A percentile compares a stretch with the other conserved stretches of the same genome.
phyloP scores from a whole-genome alignment of 2,113 vertebrate species.

The Halichoerus grypus region DNA sequence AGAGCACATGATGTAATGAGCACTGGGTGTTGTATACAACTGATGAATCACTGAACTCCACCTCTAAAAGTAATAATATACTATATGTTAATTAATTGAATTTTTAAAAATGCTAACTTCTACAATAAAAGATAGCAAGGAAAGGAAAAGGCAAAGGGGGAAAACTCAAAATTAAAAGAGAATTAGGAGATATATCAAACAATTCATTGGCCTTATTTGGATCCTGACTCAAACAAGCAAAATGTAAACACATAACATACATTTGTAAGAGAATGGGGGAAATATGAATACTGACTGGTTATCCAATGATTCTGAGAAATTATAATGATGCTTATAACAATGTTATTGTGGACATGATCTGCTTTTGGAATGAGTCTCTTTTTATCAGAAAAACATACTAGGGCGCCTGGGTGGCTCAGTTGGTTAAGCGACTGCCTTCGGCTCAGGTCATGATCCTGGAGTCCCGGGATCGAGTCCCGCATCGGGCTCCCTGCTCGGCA shows the following conservation, averaged over 20 bases:
- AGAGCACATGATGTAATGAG: too few species aligned
- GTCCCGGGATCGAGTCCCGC: too few species aligned
- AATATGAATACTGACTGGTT: background rate
- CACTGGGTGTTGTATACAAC: too few species aligned
- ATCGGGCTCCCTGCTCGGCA: too few species aligned
- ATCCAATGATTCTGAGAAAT: background rate
- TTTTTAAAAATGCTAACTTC: background rate
- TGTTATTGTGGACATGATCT: background rate
- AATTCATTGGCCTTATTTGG: background rate
- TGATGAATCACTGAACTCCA: too few species aligned
- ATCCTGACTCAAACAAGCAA: background rate
- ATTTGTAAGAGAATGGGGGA: background rate
- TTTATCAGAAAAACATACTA: background rate
- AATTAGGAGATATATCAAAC: background rate
- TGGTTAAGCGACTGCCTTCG: too few species aligned
- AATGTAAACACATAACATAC: too few species aligned
- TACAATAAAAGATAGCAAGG: background rate
- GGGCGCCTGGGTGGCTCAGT: too few species aligned
- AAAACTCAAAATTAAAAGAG: background rate
- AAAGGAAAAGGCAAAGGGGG: background rate
- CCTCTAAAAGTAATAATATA: too few species aligned
- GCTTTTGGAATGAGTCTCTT: background rate
- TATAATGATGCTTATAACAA: background rate
- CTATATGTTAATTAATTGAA: too few species aligned
- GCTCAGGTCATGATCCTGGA: too few species aligned